These are phyloP conservation scores for Trichogramma evanescens DNA, from an alignment of 2,888 invertebrate genomes.

Conservation along the genomic window DNA sequence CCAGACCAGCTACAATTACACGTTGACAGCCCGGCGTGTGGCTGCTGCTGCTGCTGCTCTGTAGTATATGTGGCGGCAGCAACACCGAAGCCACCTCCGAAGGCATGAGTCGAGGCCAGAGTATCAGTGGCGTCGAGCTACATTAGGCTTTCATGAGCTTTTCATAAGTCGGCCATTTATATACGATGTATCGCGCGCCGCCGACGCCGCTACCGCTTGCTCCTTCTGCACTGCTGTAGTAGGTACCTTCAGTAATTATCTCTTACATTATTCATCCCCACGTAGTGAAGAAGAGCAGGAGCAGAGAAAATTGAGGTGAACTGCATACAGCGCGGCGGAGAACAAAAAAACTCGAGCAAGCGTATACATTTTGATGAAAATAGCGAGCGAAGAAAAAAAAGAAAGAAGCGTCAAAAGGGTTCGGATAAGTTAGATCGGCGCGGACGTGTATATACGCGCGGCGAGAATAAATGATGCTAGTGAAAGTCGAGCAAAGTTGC, in stretches of 20 bases:
- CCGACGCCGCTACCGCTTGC: background rate
- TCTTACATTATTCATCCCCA: constrained; percentile 19
- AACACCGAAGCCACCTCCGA: no score
- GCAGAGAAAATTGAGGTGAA: background rate
- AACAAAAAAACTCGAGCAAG: background rate
- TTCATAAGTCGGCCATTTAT: constrained; percentile 20
- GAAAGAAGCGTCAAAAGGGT: background rate
- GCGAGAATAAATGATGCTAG: no score
- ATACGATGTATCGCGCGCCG: constrained; percentile 13
- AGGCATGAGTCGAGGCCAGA: background rate
- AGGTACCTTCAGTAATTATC: constrained; percentile 16
- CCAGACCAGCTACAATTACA: no score
- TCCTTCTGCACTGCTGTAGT: background rate
- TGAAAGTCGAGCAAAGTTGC: no score
- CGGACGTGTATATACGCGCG: no score
- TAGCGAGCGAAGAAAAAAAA: background rate
- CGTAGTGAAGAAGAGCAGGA: background rate
- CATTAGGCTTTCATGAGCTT: constrained; percentile 22
- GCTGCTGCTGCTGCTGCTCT: background rate
- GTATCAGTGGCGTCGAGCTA: constrained; percentile 9
- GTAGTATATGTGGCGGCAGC: background rate
- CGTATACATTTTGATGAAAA: constrained; percentile 8
- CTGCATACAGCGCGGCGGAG: background rate
- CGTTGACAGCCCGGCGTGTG: background rate
- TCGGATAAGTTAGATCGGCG: background rate